Base-by-base conservation (phyloP, 2,113 vertebrate species). In the Neomonachus schauinslandi region DNA sequence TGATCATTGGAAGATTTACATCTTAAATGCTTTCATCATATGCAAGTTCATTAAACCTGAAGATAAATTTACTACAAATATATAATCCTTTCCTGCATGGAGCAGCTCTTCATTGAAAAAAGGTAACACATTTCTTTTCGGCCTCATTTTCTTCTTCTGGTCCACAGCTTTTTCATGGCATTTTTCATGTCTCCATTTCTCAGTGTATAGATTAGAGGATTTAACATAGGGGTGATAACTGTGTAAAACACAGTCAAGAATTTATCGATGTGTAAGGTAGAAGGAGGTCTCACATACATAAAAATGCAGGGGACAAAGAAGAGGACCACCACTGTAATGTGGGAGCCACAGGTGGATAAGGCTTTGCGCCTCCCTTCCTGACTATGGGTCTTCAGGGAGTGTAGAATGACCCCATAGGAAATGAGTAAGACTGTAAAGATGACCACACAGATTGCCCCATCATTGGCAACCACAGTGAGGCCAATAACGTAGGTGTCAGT, bases 161-260 rank as follows among this genome's bases (percentile, higher is more conserved):
- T 87, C 94, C 96, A 97, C 5, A 97, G 42, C 0, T 85, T 97
- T 71, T 74, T 96, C 90, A 98, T 97, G 24, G 98, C 95, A 81
- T 31, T 96, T 96, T 97, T 97, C 87, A 98, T 97, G 22, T 98
- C 95, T 65, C 21, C 69, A 77, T 97, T 98, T 97, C 97, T 98
- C 84, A 97, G 55, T 19, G 95, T 96, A 11, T 97, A 97, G 15
- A 98, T 97, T 61, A 98, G 49, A 26, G 95, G 94, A n/a, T 97
- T 98, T n/a, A 98, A 16, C 97, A 97, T 94, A 36, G 97, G 97
- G 0, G 94, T 98, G 12, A 98, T 77, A 69, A 96, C 13, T 9
- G 95, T 97, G 7, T 97, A 96, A 90, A 98, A 96, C 1, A 97
- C 92, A 63, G 92, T 84, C 63, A 98, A 76, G 6, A 46, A 97